phyloP scores from a whole-genome alignment of 2,113 vertebrate genomes.

The Nesoenas mayeri region DNA sequence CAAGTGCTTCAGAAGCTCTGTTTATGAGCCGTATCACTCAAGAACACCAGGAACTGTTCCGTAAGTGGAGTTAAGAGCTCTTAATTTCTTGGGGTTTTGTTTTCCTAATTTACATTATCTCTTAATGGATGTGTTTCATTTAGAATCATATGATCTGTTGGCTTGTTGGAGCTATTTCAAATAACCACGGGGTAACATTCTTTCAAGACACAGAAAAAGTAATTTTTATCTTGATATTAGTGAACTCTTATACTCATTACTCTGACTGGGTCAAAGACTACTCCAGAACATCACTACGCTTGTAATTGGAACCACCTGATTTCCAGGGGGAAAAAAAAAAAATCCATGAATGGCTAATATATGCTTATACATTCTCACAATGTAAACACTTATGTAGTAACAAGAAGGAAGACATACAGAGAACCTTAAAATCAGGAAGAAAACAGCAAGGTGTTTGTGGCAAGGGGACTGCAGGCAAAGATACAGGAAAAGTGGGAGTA shows the following conservation, averaged over 20 bases:
- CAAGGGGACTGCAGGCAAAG: not conserved
- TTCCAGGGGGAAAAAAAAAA: not conserved
- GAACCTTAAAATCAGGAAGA: not conserved
- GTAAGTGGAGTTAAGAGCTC: not conserved
- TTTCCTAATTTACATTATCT: not conserved
- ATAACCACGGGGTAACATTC: not conserved
- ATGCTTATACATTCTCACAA: not conserved
- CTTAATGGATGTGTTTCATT: not conserved
- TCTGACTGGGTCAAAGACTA: not conserved
- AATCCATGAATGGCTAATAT: too few species aligned
- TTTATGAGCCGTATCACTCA: not conserved
- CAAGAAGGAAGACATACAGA: not conserved
- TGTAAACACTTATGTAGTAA: not conserved
- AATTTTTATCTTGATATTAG: not conserved
- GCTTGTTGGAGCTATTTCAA: not conserved
- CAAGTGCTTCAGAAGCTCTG: slow-evolving; percentile 26
- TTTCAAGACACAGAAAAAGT: not conserved
- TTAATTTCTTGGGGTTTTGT: not conserved
- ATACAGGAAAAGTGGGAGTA: not conserved
- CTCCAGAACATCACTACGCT: not conserved
- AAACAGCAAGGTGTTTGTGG: not conserved
- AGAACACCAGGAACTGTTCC: not conserved
- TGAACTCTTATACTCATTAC: not conserved
- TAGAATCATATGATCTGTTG: not conserved
- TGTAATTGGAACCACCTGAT: not conserved